phyloP scores from a whole-genome alignment of 2,113 vertebrate species.

The Gorilla gorilla region DNA sequence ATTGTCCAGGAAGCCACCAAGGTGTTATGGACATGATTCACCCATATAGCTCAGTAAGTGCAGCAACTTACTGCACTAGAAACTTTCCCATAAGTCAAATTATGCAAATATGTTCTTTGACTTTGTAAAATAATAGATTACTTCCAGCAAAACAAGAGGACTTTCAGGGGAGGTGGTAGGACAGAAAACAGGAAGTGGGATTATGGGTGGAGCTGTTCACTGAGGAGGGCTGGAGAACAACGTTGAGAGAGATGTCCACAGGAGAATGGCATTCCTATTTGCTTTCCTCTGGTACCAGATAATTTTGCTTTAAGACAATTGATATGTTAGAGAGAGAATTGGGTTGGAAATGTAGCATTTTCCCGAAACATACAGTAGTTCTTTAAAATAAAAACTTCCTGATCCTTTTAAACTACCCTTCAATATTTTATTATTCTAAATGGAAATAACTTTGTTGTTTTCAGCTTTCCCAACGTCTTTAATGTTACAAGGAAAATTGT shows the following conservation, averaged over 20 bases:
- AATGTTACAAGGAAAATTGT: background rate
- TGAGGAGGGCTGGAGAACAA: background rate
- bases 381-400: constrained; percentile 19
- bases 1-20: background rate
- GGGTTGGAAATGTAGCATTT: background rate
- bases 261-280: rapidly evolving
- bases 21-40: background rate
- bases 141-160: background rate
- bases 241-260: rapidly evolving
- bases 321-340: background rate
- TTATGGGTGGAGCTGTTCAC: rapidly evolving
- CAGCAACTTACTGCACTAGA: background rate
- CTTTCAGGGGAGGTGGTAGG: background rate
- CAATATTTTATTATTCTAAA: background rate
- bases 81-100: background rate
- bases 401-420: background rate
- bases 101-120: background rate
- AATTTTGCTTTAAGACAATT: background rate
- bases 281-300: background rate
- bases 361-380: background rate
- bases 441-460: background rate
- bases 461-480: background rate
- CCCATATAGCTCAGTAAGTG: background rate
- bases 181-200: background rate
- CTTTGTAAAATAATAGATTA: background rate